phyloP scores from a whole-genome alignment of 2,888 invertebrate species.

The Encarsia formosa region DNA sequence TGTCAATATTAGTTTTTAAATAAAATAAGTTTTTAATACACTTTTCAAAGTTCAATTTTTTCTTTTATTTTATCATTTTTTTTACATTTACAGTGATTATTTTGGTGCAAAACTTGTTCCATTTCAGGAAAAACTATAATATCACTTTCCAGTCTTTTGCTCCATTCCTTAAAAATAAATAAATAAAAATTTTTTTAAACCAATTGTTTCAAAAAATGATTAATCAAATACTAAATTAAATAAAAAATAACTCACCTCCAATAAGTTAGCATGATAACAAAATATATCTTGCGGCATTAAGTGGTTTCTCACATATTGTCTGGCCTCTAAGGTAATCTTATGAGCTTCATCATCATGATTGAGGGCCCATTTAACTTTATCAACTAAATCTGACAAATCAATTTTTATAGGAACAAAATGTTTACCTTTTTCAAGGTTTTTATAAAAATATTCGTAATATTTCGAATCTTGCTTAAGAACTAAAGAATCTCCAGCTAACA shows the following conservation, averaged over 20 bases:
- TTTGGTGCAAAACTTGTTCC: conserved; percentile 59
- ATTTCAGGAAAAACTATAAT: conserved; percentile 59
- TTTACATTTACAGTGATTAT: conserved; percentile 48
- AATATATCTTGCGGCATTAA: conserved; percentile 79
- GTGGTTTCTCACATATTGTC: conserved; percentile 69
- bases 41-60: conserved; percentile 52
- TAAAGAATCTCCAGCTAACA: conserved; percentile 81
- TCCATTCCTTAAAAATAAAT: conserved; percentile 62
- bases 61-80: conserved; percentile 2
- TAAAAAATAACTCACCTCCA: conserved; percentile 53
- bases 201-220: neutral
- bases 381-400: conserved; percentile 76
- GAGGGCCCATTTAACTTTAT: conserved; percentile 74
- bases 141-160: conserved; percentile 59
- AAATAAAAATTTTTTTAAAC: no score
- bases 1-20: conserved; percentile 19
- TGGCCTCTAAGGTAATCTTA: conserved; percentile 64
- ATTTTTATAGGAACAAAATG: conserved; percentile 81
- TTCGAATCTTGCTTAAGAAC: conserved; percentile 89
- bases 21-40: conserved; percentile 9
- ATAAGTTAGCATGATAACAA: conserved; percentile 78
- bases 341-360: conserved; percentile 66
- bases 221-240: neutral
- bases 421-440: conserved; percentile 65
- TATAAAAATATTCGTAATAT: conserved; percentile 95